Conservation (phyloP, 2,113 vertebrate species). For the Neogale vison region DNA sequence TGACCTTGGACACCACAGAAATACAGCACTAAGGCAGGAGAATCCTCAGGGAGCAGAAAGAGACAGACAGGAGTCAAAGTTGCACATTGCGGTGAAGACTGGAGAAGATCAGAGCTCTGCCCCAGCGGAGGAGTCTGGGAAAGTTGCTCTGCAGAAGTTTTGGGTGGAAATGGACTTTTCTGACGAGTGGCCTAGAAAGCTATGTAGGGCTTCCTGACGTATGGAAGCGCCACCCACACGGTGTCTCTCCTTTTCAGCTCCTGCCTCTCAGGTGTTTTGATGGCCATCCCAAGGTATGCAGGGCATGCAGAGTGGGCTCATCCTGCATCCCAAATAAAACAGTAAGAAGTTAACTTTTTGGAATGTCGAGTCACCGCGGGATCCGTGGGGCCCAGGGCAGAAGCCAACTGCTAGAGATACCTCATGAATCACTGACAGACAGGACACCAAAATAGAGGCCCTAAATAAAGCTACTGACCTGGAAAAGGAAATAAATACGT, state of each 20-base stretch:
- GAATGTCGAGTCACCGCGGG: background rate
- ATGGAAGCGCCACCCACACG: rapidly evolving
- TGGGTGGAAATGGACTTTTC: background rate
- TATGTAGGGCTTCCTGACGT: background rate
- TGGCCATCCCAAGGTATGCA: background rate
- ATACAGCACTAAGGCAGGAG: background rate
- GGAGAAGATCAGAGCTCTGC: background rate
- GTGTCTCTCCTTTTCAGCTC: background rate
- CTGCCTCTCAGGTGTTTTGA: background rate
- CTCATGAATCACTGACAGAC: conserved; percentile 71
- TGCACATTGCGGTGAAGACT: background rate
- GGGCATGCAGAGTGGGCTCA: background rate
- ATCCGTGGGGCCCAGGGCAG: background rate
- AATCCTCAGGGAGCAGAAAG: background rate
- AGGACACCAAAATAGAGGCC: conserved; percentile 69
- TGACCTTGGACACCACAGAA: conserved; percentile 21
- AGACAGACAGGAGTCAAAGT: background rate
- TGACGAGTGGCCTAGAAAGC: background rate
- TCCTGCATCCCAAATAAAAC: conserved; percentile 20
- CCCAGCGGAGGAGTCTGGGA: background rate
- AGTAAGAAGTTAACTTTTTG: conserved; percentile 8
- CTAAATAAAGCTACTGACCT: conserved; percentile 69
- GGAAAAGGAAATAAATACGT: conserved; percentile 69
- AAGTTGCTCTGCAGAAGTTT: background rate
- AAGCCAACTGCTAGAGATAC: conserved; percentile 38